Percentiles rank a stretch among this genome's conserved stretches.
phyloP scores from a whole-genome alignment of 2,888 invertebrate genomes.

The Crocallis elinguaria region DNA sequence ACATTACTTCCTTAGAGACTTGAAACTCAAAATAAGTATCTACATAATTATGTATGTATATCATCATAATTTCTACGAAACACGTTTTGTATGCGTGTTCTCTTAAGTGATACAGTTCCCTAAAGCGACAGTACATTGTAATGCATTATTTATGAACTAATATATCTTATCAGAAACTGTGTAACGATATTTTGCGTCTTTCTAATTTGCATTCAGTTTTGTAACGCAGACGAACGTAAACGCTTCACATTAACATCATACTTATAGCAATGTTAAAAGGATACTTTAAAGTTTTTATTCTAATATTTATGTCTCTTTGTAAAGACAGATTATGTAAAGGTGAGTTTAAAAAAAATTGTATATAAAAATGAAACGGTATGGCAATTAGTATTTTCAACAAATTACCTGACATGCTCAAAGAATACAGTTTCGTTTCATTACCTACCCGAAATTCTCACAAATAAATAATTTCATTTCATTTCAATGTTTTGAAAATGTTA shows the following conservation, averaged over 20 bases:
- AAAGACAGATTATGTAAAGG: slow-evolving; percentile 5
- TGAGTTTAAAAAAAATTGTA: not conserved
- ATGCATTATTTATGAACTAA: slow-evolving; percentile 13
- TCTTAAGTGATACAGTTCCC: not conserved
- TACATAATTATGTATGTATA: too few relatives aligned
- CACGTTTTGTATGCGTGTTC: not conserved
- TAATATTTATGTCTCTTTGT: slow-evolving; percentile 3
- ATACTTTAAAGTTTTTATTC: not conserved
- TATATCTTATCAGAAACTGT: slow-evolving; percentile 5
- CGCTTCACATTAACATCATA: not conserved
- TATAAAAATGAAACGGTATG: not conserved
- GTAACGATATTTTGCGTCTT: not conserved
- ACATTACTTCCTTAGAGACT: too few relatives aligned
- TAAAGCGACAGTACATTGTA: not conserved
- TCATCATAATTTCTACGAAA: too few relatives aligned
- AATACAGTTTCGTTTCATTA: too few relatives aligned
- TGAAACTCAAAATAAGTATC: too few relatives aligned
- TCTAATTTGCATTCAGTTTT: slow-evolving; percentile 2
- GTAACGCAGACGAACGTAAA: not conserved
- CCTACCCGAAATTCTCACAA: too few relatives aligned
- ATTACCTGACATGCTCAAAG: too few relatives aligned
- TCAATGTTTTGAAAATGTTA: too few relatives aligned
- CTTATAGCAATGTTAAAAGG: not conserved
- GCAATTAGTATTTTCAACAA: too few relatives aligned
- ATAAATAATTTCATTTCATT: not conserved